phyloP scores from a whole-genome alignment of 2,113 vertebrate genomes.

The Platysteira castanea region DNA sequence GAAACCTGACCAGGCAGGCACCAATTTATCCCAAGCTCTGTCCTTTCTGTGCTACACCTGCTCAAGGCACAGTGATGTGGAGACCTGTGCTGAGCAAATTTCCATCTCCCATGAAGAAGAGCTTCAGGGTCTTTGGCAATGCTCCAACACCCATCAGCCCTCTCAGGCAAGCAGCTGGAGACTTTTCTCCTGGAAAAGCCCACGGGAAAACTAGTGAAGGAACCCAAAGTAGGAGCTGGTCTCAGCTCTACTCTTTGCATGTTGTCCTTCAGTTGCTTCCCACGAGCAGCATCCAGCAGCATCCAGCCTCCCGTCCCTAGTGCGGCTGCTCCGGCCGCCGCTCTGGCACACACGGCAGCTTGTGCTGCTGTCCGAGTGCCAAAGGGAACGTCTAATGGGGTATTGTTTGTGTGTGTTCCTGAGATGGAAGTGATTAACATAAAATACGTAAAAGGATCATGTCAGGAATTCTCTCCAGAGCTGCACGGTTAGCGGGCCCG shows the following conservation, averaged over 20 bases:
- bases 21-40: neutral
- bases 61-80: neutral
- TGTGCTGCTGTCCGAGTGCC: slow-evolving; percentile 43
- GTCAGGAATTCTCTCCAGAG: slow-evolving; percentile 72
- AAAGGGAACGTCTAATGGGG: slow-evolving; percentile 58
- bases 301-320: neutral
- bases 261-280: neutral
- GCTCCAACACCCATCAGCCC: neutral
- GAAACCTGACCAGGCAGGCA: neutral
- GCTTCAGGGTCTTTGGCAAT: neutral
- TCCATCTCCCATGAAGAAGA: neutral
- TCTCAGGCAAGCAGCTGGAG: neutral
- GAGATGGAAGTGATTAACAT: slow-evolving; percentile 79
- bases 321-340: neutral
- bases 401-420: slow-evolving; percentile 71
- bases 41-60: neutral
- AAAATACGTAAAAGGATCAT: slow-evolving; percentile 73
- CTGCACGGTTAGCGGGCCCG: slow-evolving; percentile 52
- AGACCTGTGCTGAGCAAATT: neutral
- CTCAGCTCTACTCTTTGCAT: fast-evolving
- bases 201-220: neutral
- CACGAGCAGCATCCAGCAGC: neutral
- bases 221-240: neutral
- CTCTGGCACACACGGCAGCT: neutral
- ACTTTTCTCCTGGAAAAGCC: neutral